Evolutionary conservation across 1,140 invertebrate species (phyloP), one percentile per base, ranked within the genome.

Genomic region (Pseudomyrmex sp.): DNA sequence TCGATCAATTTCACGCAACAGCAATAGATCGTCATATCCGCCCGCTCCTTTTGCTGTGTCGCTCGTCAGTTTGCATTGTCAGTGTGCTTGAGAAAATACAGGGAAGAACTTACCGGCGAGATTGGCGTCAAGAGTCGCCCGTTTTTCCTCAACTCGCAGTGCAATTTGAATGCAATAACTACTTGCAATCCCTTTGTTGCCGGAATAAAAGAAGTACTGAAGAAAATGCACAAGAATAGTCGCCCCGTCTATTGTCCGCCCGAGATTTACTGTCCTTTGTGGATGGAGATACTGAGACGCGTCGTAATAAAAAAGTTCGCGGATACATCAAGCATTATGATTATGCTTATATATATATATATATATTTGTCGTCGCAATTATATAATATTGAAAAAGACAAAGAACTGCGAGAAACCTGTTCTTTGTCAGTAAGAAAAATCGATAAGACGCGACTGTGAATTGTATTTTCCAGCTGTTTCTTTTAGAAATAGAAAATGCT

Each of bases 81-180:
- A 61, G 46, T 61, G 23, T 66, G 12, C 52, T 58, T 26, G 50
- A 35, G 13, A 69, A 79, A 69, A 12, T 58, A 56, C 35, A 79
- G 18, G 48, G 63, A 68, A 8, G 5, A 35, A 35, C 35, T 18
- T 52, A 76, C 18, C 54, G 65, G 23, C 23, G 15, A 26, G n/a
- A 76, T 76, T 1, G 13, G 35, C 13, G 35, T 58, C 63, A 69
- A 79, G 62, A 69, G 63, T 65, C 15, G 62, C 26, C 44, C 35
- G 62, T 8, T 44, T 15, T 79, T 79, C 46, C 15, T 18, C 61
- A n/a, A 65, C 74, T 15, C 7, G 20, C 35, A 35, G 35, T 52
- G 44, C 52, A 77, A 69, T 79, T 69, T 79, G 35, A 79, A 79
- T 79, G 75, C 20, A 79, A 79, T 79, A 79, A 79, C 52, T 79